These are phyloP conservation scores for Nothocercus nigrocapillus DNA, from an alignment of 2,113 vertebrate species.

Conservation along the genomic window DNA sequence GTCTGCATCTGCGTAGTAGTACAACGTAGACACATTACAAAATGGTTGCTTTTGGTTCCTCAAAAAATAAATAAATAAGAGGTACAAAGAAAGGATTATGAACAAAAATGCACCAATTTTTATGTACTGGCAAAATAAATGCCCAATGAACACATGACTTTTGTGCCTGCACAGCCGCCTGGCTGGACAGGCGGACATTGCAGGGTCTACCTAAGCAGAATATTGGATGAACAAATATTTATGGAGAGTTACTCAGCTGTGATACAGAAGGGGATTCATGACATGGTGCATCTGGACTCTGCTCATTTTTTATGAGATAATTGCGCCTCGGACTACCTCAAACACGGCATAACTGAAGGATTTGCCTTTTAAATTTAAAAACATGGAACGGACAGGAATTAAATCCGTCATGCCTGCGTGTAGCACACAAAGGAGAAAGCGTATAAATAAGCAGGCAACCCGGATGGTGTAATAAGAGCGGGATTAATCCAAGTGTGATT, in stretches of 20 bases:
- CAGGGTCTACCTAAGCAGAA: constrained; percentile 62
- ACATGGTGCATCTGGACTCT: constrained; percentile 78
- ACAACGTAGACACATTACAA: neutral
- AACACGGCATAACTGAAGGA: constrained; percentile 71
- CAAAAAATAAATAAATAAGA: neutral
- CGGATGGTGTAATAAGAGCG: constrained; percentile 76
- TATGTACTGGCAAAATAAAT: neutral
- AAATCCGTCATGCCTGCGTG: constrained; percentile 84
- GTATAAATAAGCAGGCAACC: constrained; percentile 81
- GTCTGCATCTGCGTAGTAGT: neutral
- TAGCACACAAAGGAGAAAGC: constrained; percentile 72
- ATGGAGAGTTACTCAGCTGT: constrained; percentile 84
- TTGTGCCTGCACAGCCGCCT: neutral
- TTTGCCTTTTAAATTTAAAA: constrained; percentile 80
- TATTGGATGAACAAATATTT: constrained; percentile 91
- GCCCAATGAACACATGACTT: neutral
- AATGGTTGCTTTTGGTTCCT: neutral
- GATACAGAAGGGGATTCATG: constrained; percentile 77
- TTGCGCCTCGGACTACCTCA: constrained; percentile 75
- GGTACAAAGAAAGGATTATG: neutral
- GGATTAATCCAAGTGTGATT: constrained; percentile 86
- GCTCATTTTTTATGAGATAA: constrained; percentile 82
- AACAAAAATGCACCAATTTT: accelerated
- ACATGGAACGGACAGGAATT: constrained; percentile 79
- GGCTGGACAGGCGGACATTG: neutral